Base-by-base conservation (phyloP, 64 coral and sea anemone species). In the Astreopora myriophthalma region DNA sequence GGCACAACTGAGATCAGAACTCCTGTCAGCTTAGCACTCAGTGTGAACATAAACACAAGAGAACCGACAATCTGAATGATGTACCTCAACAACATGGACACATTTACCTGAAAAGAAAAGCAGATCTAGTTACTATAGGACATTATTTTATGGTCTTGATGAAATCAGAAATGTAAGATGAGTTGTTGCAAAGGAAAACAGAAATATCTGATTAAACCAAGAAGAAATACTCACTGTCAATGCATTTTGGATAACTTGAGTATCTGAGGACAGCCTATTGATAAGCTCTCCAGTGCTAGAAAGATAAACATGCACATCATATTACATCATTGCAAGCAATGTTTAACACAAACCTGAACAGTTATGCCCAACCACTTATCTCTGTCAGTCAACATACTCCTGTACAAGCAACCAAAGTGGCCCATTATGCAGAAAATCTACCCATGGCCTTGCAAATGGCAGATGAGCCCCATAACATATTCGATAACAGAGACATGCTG, bases 71-170 rank as follows among this genome's bases (percentile, higher is more conserved):
- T 98, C 69, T 98, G 96, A 22, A 98, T 20, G 40, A 88, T 65
- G 79, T 98, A 98, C 33, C 96, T 81, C 30, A 94, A n/a, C 55
- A 98, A 91, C 96, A 98, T 98, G 12, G 96, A 98, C 13, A 98
- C 71, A 86, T 98, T 98, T 10, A 98, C 93, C 96, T 98, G 14
- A 38, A 69, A 75, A 78, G 7, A 34, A 22, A 33, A 46, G 4
- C 42, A 46, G 11, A 46, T 11, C 4, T 6, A 46, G 11, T 6
- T 4, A 46, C 42, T 6, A 46, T 11, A 11, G 11, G 42, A 11
- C 4, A n/a, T n/a, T n/a, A n/a, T n/a, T n/a, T n/a, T n/a, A n/a
- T n/a, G n/a, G n/a, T n/a, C n/a, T n/a, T n/a, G n/a, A n/a, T n/a
- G n/a, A n/a, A n/a, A n/a, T n/a, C n/a, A n/a, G n/a, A n/a, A n/a